phyloP scores from a whole-genome alignment of 2,888 invertebrate genomes.

The Crocallis elinguaria region DNA sequence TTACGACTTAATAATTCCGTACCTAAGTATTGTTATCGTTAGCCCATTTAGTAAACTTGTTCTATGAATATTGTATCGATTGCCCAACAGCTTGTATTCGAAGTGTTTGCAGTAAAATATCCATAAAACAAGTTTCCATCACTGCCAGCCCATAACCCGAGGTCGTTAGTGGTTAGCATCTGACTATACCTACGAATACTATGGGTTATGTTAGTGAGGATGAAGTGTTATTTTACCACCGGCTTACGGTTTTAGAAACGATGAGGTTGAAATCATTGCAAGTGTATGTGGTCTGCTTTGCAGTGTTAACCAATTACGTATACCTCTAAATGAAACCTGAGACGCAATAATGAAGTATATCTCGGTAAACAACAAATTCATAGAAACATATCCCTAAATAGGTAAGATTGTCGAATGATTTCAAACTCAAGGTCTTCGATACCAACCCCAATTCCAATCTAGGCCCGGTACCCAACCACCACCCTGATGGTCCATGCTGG shows the following conservation, averaged over 20 bases:
- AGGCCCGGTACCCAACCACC: slow-evolving; percentile 33
- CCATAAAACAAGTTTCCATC: slow-evolving; percentile 21
- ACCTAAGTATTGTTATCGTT: not conserved
- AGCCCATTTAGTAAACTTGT: not conserved
- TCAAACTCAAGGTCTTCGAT: slow-evolving; percentile 10
- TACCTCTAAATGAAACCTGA: too few species aligned
- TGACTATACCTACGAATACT: not conserved
- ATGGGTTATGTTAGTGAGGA: slow-evolving; percentile 5
- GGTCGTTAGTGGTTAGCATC: slow-evolving; percentile 16
- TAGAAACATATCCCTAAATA: not conserved
- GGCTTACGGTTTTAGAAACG: not conserved
- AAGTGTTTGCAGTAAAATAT: slow-evolving; percentile 15
- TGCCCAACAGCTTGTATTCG: not conserved
- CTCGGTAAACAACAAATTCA: too few species aligned
- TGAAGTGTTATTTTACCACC: slow-evolving; percentile 9
- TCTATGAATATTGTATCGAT: slow-evolving; percentile 1
- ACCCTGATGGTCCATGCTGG: slow-evolving; percentile 51
- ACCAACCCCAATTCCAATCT: slow-evolving; percentile 21
- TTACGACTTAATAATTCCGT: too few species aligned
- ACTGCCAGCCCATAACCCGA: slow-evolving; percentile 5
- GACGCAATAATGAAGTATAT: too few species aligned
- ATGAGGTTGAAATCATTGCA: slow-evolving; percentile 6
- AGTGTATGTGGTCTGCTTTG: too few species aligned
- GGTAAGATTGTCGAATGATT: slow-evolving; percentile 1
- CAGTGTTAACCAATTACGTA: too few species aligned